Evolutionary conservation across 2,797 vertebrate genomes (phyloP), one percentile per base, ranked within the genome.

Genomic region (Clarias platycephalus): DNA sequence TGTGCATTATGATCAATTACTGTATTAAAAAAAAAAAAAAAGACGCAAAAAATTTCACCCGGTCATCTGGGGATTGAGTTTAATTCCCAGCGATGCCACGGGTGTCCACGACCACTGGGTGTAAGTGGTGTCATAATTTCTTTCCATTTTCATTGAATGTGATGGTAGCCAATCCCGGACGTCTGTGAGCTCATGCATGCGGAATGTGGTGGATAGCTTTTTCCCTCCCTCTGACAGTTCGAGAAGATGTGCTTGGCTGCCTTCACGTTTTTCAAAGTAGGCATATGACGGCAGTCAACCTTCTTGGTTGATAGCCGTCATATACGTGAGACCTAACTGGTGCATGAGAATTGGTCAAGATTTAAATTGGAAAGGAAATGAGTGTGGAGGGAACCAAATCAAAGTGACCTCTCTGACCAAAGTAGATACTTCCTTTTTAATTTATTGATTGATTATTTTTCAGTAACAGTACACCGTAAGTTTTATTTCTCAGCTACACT

Each of bases 351-450:
- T 49, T 31, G 26, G 34, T 34, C 37, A 40, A 22, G 34, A 71
- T 24, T 49, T 71, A 5, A 44, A 44, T 71, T 5, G 3, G 10
- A 12, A 12, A 64, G 62, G 15, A 26, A 26, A 34, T 34, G 2
- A 67, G 44, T 49, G 44, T 9, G 7, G 16, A 7, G 22, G 9
- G 4, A 5, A 71, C 40, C 22, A 8, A 49, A 40, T 55, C 49
- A 71, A 78, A 79, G 44, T 57, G 72, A 37, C 24, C 66, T 53
- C 12, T 80, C 81, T 66, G 60, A 70, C 18, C 1, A 66, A 72
- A 6, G 34, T 53, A 70, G 22, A 9, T 22, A n/a, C 24, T 20
- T 18, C 20, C 15, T 68, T 64, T 64, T 28, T 68, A 37, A 3
- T 68, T 34, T 40, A 9, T 1, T 24, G 34, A 20, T 9, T 34